Percentiles rank a stretch among this genome's conserved stretches.
phyloP scores from a whole-genome alignment of 2,888 invertebrate species.

The Halocaridina rubra region DNA sequence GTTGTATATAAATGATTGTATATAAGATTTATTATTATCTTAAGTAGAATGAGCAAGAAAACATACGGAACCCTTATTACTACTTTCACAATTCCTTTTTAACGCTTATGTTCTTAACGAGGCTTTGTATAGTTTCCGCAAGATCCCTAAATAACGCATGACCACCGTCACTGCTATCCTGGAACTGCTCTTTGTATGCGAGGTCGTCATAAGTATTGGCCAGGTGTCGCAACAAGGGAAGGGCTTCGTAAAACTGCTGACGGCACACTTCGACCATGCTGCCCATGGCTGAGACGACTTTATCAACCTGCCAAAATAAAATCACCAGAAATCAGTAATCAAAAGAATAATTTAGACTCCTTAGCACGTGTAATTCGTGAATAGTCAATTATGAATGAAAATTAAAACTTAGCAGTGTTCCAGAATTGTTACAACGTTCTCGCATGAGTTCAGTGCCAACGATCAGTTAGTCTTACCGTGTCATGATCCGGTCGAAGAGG shows the following conservation, averaged over 20 bases:
- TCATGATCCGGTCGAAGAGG: conserved; percentile 57
- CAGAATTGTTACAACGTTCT: neutral
- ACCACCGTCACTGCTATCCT: conserved; percentile 41
- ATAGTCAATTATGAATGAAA: too few species aligned
- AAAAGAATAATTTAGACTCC: neutral
- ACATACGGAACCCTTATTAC: too few species aligned
- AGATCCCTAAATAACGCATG: conserved; percentile 32
- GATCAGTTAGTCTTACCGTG: conserved; percentile 16
- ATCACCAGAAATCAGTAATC: neutral
- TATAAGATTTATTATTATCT: neutral
- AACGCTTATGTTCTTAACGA: conserved; percentile 27
- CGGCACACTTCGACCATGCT: conserved; percentile 43
- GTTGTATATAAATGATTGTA: neutral
- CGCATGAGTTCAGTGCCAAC: neutral
- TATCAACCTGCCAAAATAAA: conserved; percentile 42
- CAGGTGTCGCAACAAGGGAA: conserved; percentile 43
- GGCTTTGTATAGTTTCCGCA: conserved; percentile 36
- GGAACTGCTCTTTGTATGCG: conserved; percentile 58
- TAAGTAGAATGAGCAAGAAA: too few species aligned
- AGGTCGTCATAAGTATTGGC: conserved; percentile 50
- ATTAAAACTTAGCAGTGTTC: too few species aligned
- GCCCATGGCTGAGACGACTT: conserved; percentile 52
- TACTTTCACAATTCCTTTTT: conserved; percentile 37
- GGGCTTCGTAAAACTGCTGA: conserved; percentile 33
- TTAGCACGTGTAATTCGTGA: too few species aligned